These are phyloP conservation scores for Pseudococcus viburni DNA, from an alignment of 2,888 invertebrate species.

Conservation along the genomic window DNA sequence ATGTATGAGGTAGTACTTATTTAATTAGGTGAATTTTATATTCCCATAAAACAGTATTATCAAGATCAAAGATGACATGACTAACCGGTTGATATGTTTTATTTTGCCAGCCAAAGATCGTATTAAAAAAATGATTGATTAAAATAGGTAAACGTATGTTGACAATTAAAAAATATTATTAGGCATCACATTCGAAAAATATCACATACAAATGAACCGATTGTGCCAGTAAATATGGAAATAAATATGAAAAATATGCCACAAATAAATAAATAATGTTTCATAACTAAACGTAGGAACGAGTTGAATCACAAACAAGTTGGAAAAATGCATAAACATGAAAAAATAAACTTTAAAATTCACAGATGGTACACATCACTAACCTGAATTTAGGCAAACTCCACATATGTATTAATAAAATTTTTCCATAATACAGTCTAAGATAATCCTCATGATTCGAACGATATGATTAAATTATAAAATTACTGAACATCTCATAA, in stretches of 20 bases:
- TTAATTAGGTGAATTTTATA: too few relatives aligned
- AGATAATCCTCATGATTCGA: too few relatives aligned
- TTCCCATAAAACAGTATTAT: constrained; percentile 78
- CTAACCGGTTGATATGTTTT: constrained; percentile 74
- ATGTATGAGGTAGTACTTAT: too few relatives aligned
- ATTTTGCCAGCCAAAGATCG: background rate
- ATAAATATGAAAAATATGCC: background rate
- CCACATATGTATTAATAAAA: too few relatives aligned
- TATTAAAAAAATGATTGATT: background rate
- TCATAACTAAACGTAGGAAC: background rate
- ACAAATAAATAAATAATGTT: background rate
- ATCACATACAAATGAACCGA: background rate
- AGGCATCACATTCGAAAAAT: background rate
- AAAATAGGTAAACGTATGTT: background rate
- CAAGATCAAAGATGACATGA: constrained; percentile 84
- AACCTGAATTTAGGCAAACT: too few relatives aligned
- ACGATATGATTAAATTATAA: too few relatives aligned
- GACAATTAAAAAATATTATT: background rate
- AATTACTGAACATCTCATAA: too few relatives aligned
- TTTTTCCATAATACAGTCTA: too few relatives aligned
- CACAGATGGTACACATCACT: too few relatives aligned
- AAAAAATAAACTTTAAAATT: background rate
- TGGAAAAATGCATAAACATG: background rate
- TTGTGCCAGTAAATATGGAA: background rate
- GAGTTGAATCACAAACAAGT: background rate